Evolutionary conservation across 1,140 invertebrate species (phyloP).

Genomic region (Vollenhovia emeryi): DNA sequence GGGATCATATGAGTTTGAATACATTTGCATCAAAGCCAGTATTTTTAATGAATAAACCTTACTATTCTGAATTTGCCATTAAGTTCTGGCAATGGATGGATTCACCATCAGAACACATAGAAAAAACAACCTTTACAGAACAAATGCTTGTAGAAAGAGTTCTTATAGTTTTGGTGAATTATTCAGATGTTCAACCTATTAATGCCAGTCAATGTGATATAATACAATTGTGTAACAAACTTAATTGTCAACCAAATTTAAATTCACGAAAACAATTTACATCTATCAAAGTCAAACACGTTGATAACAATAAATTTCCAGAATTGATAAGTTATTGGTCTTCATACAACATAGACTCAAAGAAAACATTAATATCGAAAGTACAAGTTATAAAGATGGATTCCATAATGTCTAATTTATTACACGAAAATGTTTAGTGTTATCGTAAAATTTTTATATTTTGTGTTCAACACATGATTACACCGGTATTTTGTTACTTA

Average conservation of each 20-base stretch:
- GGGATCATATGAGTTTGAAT: slow-evolving; percentile 86
- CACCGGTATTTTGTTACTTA: slow-evolving; percentile 47
- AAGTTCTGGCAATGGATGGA: slow-evolving; percentile 92
- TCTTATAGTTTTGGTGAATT: slow-evolving; percentile 91
- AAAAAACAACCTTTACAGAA: slow-evolving; percentile 79
- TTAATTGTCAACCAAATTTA: slow-evolving; percentile 91
- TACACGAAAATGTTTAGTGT: slow-evolving; percentile 37
- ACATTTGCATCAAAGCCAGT: slow-evolving; percentile 89
- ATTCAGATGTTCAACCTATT: slow-evolving; percentile 89
- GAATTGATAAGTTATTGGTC: slow-evolving; percentile 90
- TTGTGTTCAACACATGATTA: not conserved
- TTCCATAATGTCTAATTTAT: slow-evolving; percentile 69
- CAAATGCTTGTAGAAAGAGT: slow-evolving; percentile 89
- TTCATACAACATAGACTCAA: slow-evolving; percentile 75
- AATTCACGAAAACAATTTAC: slow-evolving; percentile 87
- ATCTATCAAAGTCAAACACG: slow-evolving; percentile 88
- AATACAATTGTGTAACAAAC: slow-evolving; percentile 88
- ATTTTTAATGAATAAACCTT: slow-evolving; percentile 84
- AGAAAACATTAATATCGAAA: slow-evolving; percentile 76
- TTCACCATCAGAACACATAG: slow-evolving; percentile 12
- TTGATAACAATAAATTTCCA: slow-evolving; percentile 90
- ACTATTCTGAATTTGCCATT: slow-evolving; percentile 90
- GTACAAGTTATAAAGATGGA: slow-evolving; percentile 82
- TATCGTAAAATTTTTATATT: not conserved
- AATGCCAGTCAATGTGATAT: slow-evolving; percentile 91